Conservation (phyloP, 1,140 invertebrate genomes). For the Hylyphantes graminicola region DNA sequence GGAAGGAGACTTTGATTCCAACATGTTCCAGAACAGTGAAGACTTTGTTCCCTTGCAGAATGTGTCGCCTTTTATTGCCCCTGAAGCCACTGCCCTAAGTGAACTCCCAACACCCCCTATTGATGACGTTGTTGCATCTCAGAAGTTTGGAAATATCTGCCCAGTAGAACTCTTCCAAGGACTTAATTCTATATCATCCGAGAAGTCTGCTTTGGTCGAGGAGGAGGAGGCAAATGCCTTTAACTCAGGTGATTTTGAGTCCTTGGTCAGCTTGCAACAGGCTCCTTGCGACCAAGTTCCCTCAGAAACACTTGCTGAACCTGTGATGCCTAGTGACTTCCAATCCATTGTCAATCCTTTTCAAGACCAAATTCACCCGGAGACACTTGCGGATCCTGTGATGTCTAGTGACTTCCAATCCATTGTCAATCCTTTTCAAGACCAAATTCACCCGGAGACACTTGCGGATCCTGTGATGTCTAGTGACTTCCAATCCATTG, state of each 20-base stretch:
- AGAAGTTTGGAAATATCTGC: conserved; percentile 18
- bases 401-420: no score
- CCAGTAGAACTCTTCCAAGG: not conserved
- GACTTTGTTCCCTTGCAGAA: conserved; percentile 12
- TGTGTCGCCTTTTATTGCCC: conserved; percentile 13
- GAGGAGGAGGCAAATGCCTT: no score
- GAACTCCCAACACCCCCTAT: conserved; percentile 55
- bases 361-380: not conserved
- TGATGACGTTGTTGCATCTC: conserved; percentile 48
- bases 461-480: no score
- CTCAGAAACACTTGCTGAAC: no score
- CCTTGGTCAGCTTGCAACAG: no score
- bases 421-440: not conserved
- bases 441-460: no score
- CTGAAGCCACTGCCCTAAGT: conserved; percentile 56
- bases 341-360: no score
- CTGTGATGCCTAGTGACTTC: no score
- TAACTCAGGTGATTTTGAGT: no score
- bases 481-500: no score
- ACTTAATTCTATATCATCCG: not conserved
- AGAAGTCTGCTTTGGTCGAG: not conserved
- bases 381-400: no score
- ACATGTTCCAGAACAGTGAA: not conserved
- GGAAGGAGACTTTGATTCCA: not conserved
- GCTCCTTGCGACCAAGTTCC: no score